phyloP scores from a whole-genome alignment of 2,888 invertebrate genomes.

The Halictus quadricinctus region DNA sequence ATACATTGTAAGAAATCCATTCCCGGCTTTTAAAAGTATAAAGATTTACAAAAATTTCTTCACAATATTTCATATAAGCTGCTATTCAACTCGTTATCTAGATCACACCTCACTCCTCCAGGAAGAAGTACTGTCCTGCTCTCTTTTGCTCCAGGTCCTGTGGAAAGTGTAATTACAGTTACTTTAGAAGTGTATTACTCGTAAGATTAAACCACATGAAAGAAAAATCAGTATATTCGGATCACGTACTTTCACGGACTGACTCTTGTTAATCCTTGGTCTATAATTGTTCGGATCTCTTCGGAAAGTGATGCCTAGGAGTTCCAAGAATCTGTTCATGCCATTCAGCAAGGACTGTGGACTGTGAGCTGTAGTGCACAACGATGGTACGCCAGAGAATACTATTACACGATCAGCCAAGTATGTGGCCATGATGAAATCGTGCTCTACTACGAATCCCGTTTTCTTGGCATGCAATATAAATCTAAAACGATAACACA shows the following conservation, averaged over 20 bases:
- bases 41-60: conserved; percentile 66
- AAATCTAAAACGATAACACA: conserved; percentile 85
- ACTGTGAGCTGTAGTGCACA: conserved; percentile 93
- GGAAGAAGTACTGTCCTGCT: conserved; percentile 99
- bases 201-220: not conserved
- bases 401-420: conserved; percentile 99
- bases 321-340: conserved; percentile 98
- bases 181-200: not conserved
- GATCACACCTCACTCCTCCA: conserved; percentile 90
- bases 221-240: not conserved
- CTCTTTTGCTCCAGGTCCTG: conserved; percentile 98
- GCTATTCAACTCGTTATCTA: conserved; percentile 50
- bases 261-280: conserved; percentile 98
- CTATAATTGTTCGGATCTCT: conserved; percentile 99
- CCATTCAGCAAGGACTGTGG: conserved; percentile 97
- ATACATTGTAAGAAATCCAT: conserved; percentile 53
- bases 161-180: conserved; percentile 71
- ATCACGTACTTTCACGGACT: conserved; percentile 93
- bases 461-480: conserved; percentile 99
- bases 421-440: conserved; percentile 99
- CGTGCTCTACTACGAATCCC: conserved; percentile 99
- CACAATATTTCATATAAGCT: conserved; percentile 57
- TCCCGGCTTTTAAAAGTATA: conserved; percentile 62
- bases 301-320: conserved; percentile 98
- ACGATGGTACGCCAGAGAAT: conserved; percentile 97